Evolutionary conservation across 2,113 vertebrate species (phyloP).

Genomic region (Odobenus rosmarus): DNA sequence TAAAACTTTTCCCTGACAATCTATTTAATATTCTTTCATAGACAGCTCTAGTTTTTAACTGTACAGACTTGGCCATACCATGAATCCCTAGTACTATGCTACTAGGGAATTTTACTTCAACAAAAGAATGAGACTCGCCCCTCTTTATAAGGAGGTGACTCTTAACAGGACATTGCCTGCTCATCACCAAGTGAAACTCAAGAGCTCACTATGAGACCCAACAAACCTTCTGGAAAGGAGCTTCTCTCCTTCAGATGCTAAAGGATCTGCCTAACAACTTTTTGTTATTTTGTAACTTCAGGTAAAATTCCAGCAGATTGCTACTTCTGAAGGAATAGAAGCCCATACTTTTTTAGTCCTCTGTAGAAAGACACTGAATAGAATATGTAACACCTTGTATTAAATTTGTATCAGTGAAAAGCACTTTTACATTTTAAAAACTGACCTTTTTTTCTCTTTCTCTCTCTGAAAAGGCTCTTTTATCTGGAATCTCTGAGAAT

Average conservation of each 20-base stretch:
- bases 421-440: slow-evolving; percentile 15
- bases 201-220: neutral
- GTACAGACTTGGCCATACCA: neutral
- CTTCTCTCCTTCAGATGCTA: neutral
- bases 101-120: neutral
- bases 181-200: neutral
- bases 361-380: neutral
- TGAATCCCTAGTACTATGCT: neutral
- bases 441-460: neutral
- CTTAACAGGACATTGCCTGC: too few species aligned
- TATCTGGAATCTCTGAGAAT: neutral
- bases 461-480: neutral
- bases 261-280: neutral
- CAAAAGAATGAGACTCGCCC: neutral
- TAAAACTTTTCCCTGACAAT: neutral
- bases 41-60: neutral
- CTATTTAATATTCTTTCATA: neutral
- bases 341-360: neutral
- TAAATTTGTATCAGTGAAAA: slow-evolving; percentile 68
- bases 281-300: neutral
- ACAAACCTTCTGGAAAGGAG: neutral
- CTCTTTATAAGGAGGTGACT: neutral
- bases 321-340: neutral
- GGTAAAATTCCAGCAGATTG: neutral
- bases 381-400: neutral